Base-by-base conservation (phyloP, 2,113 vertebrate species). In the Sardina pilchardus region DNA sequence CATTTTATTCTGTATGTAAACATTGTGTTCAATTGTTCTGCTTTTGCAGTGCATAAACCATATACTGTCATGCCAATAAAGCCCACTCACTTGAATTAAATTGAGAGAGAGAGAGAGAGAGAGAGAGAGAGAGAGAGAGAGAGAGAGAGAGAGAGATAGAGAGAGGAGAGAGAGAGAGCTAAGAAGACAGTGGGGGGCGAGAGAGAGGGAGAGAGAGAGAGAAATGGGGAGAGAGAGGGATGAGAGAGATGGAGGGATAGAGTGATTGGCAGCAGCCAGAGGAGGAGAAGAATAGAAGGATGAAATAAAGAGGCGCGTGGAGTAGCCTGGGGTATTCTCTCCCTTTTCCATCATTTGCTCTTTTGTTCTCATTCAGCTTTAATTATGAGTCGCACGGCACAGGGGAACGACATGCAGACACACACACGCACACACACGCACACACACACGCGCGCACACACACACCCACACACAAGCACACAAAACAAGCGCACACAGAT, bases 341-440 rank as follows among this genome's bases (percentile, higher is more conserved):
- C 48, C 48, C 17, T 50, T 50, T 50, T 14, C 48, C 48, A 50
- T 53, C 19, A 53, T 53, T 17, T 16, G 14, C 50, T 53, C 12
- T 17, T 53, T 53, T 53, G 50, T 16, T 53, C 50, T 53, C 14
- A 53, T 53, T 53, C 50, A 17, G 50, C 50, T 17, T 84, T 82
- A 82, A 87, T 84, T 84, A 87, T 42, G 43, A 84, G 86, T 67
- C 56, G 50, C 50, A 53, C 50, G 16, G 14, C 50, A 17, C 50
- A 53, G 50, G 14, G 50, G 50, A 53, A 53, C 17, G 16, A 53
- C 50, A 53, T 53, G 17, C 50, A 53, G 50, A 19, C 17, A 53
- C 50, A 53, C 50, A 53, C 50, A 53, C 14, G 19, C 50, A 19
- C 48, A 50, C 48, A 50, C 48, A 50, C 48, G 17, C 16, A 50